Percentiles rank a stretch among this genome's conserved stretches.
These are phyloP conservation scores for Pseudorhiza aurosa DNA, from an alignment of 30 jellyfish, hydroid and myxozoan genomes.

Conservation along the genomic window DNA sequence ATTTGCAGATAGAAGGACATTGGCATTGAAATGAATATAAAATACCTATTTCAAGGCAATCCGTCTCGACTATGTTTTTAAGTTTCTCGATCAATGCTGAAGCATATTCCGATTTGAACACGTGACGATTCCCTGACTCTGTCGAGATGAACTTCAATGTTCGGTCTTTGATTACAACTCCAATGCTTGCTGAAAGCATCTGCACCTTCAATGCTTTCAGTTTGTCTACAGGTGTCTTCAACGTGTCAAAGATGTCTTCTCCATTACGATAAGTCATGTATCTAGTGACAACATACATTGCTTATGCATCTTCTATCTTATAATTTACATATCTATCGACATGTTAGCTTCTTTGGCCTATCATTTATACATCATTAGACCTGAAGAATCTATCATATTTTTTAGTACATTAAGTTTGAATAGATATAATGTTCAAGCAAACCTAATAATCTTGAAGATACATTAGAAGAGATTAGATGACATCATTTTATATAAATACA, in stretches of 20 bases:
- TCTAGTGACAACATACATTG: background rate
- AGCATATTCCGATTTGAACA: background rate
- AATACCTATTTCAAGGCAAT: background rate
- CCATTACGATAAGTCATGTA: constrained; percentile 11
- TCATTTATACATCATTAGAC: too few species aligned
- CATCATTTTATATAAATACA: too few species aligned
- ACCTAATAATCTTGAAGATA: too few species aligned
- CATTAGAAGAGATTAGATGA: too few species aligned
- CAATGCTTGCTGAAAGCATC: constrained; percentile 7
- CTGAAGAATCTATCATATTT: too few species aligned
- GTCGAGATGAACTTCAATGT: background rate
- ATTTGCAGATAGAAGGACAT: too few species aligned
- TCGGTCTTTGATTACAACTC: background rate
- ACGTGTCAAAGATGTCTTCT: background rate
- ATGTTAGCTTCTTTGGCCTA: too few species aligned
- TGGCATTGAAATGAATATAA: too few species aligned
- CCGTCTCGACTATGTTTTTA: background rate
- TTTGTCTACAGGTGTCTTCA: background rate
- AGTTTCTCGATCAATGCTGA: background rate
- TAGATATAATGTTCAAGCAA: too few species aligned
- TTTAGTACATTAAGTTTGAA: too few species aligned
- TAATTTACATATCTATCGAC: too few species aligned
- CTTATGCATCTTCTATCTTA: too few species aligned
- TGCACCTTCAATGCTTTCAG: background rate
- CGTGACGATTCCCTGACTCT: background rate